These are phyloP conservation scores for Campoletis sonorensis DNA, from an alignment of 1,140 invertebrate species.

Conservation along the genomic window DNA sequence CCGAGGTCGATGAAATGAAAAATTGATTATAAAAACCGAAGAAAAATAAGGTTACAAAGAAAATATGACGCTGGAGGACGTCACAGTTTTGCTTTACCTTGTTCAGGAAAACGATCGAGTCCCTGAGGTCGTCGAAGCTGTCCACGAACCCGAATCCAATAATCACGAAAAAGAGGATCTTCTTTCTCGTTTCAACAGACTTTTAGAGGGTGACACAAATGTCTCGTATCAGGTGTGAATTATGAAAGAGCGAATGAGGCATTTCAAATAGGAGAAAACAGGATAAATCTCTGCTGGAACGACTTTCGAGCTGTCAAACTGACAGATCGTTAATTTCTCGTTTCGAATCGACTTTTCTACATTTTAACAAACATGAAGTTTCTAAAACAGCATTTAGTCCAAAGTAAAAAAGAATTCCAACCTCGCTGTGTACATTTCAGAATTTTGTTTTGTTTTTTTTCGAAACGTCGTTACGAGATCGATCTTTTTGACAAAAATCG, in stretches of 20 bases:
- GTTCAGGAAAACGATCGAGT: constrained; percentile 67
- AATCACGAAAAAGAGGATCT: constrained; percentile 68
- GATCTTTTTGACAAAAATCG: too few species aligned
- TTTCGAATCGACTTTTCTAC: too few species aligned
- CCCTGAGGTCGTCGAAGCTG: constrained; percentile 60
- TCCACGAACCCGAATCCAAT: constrained; percentile 63
- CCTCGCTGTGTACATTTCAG: too few species aligned
- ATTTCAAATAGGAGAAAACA: not conserved
- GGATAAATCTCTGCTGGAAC: constrained; percentile 19
- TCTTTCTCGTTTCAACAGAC: constrained; percentile 67
- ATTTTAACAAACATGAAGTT: too few species aligned
- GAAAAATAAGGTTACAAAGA: not conserved
- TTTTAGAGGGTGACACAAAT: constrained; percentile 64
- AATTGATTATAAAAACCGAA: not conserved
- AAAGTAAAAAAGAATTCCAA: too few species aligned
- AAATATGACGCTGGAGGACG: constrained; percentile 39
- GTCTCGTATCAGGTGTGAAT: constrained; percentile 63
- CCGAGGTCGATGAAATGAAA: constrained; percentile 12
- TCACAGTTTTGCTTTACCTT: constrained; percentile 41
- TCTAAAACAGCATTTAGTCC: too few species aligned
- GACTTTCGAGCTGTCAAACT: too few species aligned
- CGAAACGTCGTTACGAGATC: too few species aligned
- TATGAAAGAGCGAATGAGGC: not conserved
- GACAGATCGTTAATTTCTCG: too few species aligned
- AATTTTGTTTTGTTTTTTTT: too few species aligned